These are phyloP conservation scores for Argopecten irradians DNA, from an alignment of 1,140 invertebrate species.

Conservation along the genomic window DNA sequence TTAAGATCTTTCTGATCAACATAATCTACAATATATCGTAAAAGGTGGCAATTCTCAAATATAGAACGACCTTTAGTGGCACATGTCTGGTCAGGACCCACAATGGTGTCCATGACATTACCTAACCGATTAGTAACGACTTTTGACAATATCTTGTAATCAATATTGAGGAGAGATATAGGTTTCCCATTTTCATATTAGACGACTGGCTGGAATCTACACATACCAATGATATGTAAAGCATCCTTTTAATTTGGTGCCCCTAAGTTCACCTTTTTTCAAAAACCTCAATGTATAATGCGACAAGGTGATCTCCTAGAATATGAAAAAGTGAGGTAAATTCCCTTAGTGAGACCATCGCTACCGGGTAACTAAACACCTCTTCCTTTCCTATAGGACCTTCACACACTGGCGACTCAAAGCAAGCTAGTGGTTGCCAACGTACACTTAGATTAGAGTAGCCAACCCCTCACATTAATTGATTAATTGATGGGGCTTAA, in stretches of 20 bases:
- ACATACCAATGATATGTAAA: constrained; percentile 56
- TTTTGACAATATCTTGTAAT: constrained; percentile 60
- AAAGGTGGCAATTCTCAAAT: constrained; percentile 60
- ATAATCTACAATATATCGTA: constrained; percentile 58
- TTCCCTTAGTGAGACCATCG: constrained; percentile 57
- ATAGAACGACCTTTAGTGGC: constrained; percentile 54
- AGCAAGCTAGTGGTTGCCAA: too few relatives aligned
- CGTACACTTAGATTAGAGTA: too few relatives aligned
- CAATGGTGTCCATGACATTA: constrained; percentile 44
- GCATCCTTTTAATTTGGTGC: constrained; percentile 48
- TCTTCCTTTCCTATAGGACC: not conserved
- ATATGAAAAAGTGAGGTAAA: constrained; percentile 59
- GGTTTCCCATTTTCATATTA: constrained; percentile 55
- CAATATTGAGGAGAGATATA: constrained; percentile 59
- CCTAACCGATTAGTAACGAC: constrained; percentile 46
- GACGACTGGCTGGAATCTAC: constrained; percentile 49
- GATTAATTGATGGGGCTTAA: too few relatives aligned
- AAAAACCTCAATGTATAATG: constrained; percentile 48
- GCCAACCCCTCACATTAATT: too few relatives aligned
- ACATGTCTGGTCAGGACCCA: constrained; percentile 58
- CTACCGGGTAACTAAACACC: constrained; percentile 48
- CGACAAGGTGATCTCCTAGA: constrained; percentile 44
- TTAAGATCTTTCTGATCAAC: constrained; percentile 49
- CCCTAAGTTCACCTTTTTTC: constrained; percentile 38
- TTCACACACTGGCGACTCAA: not conserved